Conservation (phyloP, 2,797 vertebrate species). For the Melanotaenia nigrans region DNA sequence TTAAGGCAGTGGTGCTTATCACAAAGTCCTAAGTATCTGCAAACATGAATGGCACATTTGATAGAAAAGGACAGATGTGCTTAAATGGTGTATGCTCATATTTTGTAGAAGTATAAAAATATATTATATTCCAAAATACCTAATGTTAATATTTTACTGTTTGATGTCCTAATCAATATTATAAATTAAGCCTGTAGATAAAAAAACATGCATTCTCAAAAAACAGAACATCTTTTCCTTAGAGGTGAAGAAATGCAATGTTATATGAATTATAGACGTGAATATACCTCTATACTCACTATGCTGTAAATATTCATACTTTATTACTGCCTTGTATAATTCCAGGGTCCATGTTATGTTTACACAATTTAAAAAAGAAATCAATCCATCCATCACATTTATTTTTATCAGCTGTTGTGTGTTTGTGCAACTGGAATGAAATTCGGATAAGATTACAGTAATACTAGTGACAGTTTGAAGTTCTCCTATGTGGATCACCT, state of each 20-base stretch:
- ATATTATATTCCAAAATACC: not conserved
- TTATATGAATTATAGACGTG: not conserved
- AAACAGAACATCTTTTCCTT: not conserved
- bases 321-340: too few relatives aligned
- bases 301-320: too few relatives aligned
- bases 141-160: not conserved
- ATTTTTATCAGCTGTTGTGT: not conserved
- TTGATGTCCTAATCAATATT: not conserved
- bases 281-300: not conserved
- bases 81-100: not conserved
- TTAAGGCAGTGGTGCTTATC: not conserved
- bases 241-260: not conserved
- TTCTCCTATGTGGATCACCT: not conserved
- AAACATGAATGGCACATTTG: not conserved
- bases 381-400: too few relatives aligned
- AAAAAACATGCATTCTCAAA: not conserved
- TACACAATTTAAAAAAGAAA: too few relatives aligned
- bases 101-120: not conserved
- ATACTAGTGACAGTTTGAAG: not conserved
- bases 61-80: not conserved
- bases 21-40: not conserved
- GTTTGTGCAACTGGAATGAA: not conserved
- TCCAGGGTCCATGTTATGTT: too few relatives aligned
- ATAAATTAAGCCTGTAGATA: not conserved
- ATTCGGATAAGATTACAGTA: not conserved